A percentile compares a stretch with the other conserved stretches of the same genome.
Conservation (phyloP, 2,888 invertebrate species). For the Drosophila anceps region DNA sequence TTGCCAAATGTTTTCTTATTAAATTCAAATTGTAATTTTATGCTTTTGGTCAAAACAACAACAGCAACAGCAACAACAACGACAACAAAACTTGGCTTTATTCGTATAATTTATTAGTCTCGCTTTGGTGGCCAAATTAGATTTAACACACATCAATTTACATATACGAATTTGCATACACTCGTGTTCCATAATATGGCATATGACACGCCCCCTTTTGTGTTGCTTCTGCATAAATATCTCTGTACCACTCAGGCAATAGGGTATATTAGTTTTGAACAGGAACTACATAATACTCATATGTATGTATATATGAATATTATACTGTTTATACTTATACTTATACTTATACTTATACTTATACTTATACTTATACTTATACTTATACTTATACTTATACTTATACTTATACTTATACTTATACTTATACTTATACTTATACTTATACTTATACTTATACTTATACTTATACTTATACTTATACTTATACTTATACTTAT, state of each 20-base stretch:
- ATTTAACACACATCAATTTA: slow-evolving; percentile 27
- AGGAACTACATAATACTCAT: neutral
- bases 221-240: slow-evolving; percentile 30
- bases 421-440: neutral
- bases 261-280: slow-evolving; percentile 1
- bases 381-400: neutral
- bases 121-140: slow-evolving; percentile 36
- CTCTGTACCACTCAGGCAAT: neutral
- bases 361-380: neutral
- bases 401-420: neutral
- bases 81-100: slow-evolving; percentile 32
- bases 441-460: neutral
- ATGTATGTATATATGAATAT: neutral
- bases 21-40: slow-evolving; percentile 70
- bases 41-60: slow-evolving; percentile 52
- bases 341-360: neutral
- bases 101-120: slow-evolving; percentile 52
- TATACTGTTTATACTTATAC: neutral
- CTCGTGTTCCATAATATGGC: neutral
- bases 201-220: slow-evolving; percentile 10
- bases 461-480: neutral
- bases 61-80: slow-evolving; percentile 5
- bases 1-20: slow-evolving; percentile 63
- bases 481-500: neutral
- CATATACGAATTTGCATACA: slow-evolving; percentile 25